These are phyloP conservation scores for Platichthys stellatus DNA, from an alignment of 2,113 vertebrate genomes.

Conservation along the genomic window DNA sequence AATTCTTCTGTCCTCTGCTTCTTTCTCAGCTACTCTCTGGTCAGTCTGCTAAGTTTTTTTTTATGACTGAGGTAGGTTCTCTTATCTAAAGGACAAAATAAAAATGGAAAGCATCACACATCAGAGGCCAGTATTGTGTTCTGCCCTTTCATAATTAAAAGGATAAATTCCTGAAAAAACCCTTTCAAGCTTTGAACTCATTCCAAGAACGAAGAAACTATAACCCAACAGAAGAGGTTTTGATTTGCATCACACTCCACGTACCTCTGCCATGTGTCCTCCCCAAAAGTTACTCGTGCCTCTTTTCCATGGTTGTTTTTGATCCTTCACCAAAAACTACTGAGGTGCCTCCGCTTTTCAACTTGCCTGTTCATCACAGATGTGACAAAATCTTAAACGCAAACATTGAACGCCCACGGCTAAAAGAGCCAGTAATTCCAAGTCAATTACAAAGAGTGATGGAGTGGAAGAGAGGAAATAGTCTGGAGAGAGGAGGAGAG, in stretches of 20 bases:
- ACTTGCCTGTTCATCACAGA: slow-evolving; percentile 59
- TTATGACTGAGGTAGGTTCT: slow-evolving; percentile 86
- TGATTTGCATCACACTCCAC: slow-evolving; percentile 62
- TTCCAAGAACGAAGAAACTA: slow-evolving; percentile 57
- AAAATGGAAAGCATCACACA: slow-evolving; percentile 66
- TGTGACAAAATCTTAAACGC: slow-evolving; percentile 62
- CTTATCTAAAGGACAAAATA: slow-evolving; percentile 73
- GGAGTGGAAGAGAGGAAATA: slow-evolving; percentile 44
- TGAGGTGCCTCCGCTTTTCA: slow-evolving; percentile 38
- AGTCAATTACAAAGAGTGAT: slow-evolving; percentile 76
- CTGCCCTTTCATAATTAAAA: slow-evolving; percentile 65
- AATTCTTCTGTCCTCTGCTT: slow-evolving; percentile 42
- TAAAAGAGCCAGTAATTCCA: slow-evolving; percentile 77
- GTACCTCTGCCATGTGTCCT: slow-evolving; percentile 31
- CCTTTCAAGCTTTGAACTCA: slow-evolving; percentile 63
- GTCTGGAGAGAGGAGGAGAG: slow-evolving; percentile 46
- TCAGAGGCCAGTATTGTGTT: slow-evolving; percentile 53
- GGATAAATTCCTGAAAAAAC: slow-evolving; percentile 65
- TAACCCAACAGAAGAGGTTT: slow-evolving; percentile 45
- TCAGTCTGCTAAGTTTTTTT: slow-evolving; percentile 75
- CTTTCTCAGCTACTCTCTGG: slow-evolving; percentile 68
- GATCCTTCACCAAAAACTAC: slow-evolving; percentile 52
- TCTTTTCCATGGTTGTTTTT: slow-evolving; percentile 37
- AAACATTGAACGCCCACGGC: slow-evolving; percentile 60
- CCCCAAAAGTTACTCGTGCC: slow-evolving; percentile 23